phyloP scores from a whole-genome alignment of 2,113 vertebrate species.

The Nesoenas mayeri region DNA sequence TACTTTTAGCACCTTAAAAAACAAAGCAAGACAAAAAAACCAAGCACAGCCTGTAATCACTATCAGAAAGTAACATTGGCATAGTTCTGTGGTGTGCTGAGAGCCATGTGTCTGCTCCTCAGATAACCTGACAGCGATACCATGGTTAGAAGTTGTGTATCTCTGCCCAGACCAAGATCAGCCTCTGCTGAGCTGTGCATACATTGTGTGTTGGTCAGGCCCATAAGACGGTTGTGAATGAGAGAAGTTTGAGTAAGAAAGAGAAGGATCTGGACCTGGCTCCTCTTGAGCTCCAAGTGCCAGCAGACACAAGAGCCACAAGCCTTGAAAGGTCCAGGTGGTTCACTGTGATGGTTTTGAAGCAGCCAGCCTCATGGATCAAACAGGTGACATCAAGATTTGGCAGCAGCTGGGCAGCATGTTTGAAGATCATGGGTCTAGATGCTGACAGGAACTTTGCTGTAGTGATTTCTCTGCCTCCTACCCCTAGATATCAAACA shows the following conservation, averaged over 20 bases:
- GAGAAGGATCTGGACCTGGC: neutral
- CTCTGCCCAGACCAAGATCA: fast-evolving
- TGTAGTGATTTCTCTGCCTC: neutral
- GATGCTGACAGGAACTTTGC: neutral
- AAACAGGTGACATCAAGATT: neutral
- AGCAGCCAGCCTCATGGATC: neutral
- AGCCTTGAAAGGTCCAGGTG: neutral
- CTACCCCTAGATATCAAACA: neutral
- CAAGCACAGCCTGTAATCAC: neutral
- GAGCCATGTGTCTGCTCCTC: neutral
- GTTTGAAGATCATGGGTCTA: neutral
- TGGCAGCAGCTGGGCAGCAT: neutral
- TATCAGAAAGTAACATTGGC: neutral
- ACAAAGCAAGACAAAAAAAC: neutral
- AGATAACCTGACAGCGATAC: fast-evolving
- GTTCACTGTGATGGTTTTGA: fast-evolving
- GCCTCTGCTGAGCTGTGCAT: fast-evolving
- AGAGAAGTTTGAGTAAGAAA: neutral
- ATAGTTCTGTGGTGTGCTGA: neutral
- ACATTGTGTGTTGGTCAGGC: neutral
- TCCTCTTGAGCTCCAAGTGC: fast-evolving
- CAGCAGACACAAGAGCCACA: neutral
- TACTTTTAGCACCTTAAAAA: neutral
- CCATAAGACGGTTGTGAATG: fast-evolving
- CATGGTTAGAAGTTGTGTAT: neutral